phyloP scores from a whole-genome alignment of 1,140 invertebrate genomes.

The Cardiocondyla obscurior region DNA sequence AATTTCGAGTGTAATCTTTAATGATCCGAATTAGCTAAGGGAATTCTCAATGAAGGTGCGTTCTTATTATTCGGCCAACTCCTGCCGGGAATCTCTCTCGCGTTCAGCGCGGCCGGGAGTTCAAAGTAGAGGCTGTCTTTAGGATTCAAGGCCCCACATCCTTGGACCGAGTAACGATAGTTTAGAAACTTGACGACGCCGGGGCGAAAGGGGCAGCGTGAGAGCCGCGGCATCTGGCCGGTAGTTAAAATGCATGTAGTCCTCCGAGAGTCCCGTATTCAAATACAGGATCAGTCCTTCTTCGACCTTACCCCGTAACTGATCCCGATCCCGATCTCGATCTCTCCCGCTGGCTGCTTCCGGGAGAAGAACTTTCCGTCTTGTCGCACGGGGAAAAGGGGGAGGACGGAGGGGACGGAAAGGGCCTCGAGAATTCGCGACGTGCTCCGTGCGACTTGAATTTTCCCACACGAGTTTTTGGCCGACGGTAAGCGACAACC shows the following conservation, averaged over 20 bases:
- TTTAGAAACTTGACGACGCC: conserved; percentile 82
- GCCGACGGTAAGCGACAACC: conserved; percentile 52
- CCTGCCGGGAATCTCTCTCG: conserved; percentile 1
- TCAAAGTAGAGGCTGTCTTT: conserved; percentile 61
- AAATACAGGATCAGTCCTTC: conserved; percentile 84
- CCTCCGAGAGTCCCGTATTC: conserved; percentile 82
- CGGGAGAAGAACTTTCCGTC: conserved; percentile 81
- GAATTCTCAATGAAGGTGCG: not conserved
- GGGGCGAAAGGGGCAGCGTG: conserved; percentile 79
- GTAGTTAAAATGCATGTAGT: conserved; percentile 85
- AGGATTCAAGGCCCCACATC: conserved; percentile 61
- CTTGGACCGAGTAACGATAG: conserved; percentile 79
- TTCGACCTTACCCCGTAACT: conserved; percentile 78
- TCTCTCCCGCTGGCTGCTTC: conserved; percentile 75
- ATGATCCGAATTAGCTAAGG: not conserved
- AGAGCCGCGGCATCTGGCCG: conserved; percentile 81
- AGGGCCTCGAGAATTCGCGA: conserved; percentile 63
- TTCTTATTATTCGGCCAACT: conserved; percentile 19
- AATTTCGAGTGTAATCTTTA: not conserved
- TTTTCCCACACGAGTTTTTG: conserved; percentile 78
- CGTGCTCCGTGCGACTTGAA: conserved; percentile 73
- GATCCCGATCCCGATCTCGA: conserved; percentile 79
- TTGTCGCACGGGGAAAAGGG: conserved; percentile 72
- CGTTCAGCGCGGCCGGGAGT: conserved; percentile 9
- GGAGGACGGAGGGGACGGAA: not conserved